Conservation (phyloP, 2,888 invertebrate genomes). For the Torymus auratus region DNA sequence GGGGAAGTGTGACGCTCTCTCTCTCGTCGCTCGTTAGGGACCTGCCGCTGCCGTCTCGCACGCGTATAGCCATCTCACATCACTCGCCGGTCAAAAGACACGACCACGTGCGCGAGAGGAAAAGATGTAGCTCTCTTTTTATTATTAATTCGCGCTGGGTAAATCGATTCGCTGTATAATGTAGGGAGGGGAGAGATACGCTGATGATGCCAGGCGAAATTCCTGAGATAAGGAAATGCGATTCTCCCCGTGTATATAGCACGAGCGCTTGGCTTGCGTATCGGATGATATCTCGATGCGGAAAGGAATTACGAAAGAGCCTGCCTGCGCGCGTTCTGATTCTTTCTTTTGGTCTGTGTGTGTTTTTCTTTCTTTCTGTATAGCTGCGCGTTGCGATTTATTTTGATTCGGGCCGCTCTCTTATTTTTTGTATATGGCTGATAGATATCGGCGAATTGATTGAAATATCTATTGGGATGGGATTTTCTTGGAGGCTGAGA, state of each 20-base stretch:
- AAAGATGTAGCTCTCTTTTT: constrained; percentile 19
- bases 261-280: background rate
- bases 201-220: constrained; percentile 31
- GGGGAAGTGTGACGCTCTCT: constrained; percentile 40
- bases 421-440: too few species aligned
- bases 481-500: too few species aligned
- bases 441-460: too few species aligned
- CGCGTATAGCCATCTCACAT: too few species aligned
- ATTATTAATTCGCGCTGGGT: background rate
- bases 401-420: too few species aligned
- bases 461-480: too few species aligned
- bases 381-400: too few species aligned
- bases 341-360: background rate
- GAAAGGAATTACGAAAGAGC: background rate
- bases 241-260: background rate
- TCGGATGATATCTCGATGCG: background rate
- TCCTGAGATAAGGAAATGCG: constrained; percentile 38
- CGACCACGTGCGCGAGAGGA: constrained; percentile 15
- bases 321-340: background rate
- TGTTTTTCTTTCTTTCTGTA: constrained; percentile 26
- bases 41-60: too few species aligned
- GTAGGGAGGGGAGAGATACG: background rate
- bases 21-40: constrained; percentile 5
- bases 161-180: background rate
- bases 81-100: background rate